These are phyloP conservation scores for Argyresthia albistria DNA, from an alignment of 2,888 invertebrate species.

Conservation along the genomic window DNA sequence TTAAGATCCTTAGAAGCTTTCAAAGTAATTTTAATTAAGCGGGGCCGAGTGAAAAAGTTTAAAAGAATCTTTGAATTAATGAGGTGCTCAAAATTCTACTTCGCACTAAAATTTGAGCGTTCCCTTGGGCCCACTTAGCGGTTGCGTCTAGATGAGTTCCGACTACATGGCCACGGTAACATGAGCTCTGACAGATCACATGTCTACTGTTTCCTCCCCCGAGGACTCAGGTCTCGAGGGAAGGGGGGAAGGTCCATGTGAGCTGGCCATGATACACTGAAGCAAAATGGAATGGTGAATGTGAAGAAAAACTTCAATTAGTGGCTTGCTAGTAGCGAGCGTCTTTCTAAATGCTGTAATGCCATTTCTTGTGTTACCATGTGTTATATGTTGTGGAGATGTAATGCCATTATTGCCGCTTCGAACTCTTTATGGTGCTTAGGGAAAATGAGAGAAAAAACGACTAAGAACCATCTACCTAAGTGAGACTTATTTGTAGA, in stretches of 20 bases:
- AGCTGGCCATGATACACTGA: constrained; percentile 10
- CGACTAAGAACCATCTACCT: too few species aligned
- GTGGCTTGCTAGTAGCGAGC: constrained; percentile 6
- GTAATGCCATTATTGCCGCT: too few species aligned
- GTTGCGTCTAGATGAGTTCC: constrained; percentile 8
- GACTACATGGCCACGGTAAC: not conserved
- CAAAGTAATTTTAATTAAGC: constrained; percentile 31
- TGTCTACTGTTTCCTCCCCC: not conserved
- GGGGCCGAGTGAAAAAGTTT: constrained; percentile 21
- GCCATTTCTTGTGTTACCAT: constrained; percentile 1
- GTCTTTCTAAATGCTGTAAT: constrained; percentile 5
- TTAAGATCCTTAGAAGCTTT: constrained; percentile 7
- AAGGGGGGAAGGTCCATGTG: constrained; percentile 10
- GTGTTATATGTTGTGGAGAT: too few species aligned
- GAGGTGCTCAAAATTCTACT: constrained; percentile 30
- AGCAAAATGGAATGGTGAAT: constrained; percentile 6
- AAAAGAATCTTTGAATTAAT: constrained; percentile 35
- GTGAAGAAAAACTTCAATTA: constrained; percentile 26
- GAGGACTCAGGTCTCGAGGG: not conserved
- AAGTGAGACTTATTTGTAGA: too few species aligned
- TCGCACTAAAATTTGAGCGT: constrained; percentile 23
- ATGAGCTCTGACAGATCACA: not conserved
- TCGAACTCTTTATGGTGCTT: too few species aligned
- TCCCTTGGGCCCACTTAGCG: constrained; percentile 16
- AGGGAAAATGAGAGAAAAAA: too few species aligned